Evolutionary conservation across 2,113 vertebrate species (phyloP).

Genomic region (pig (Sus scrofa)): DNA sequence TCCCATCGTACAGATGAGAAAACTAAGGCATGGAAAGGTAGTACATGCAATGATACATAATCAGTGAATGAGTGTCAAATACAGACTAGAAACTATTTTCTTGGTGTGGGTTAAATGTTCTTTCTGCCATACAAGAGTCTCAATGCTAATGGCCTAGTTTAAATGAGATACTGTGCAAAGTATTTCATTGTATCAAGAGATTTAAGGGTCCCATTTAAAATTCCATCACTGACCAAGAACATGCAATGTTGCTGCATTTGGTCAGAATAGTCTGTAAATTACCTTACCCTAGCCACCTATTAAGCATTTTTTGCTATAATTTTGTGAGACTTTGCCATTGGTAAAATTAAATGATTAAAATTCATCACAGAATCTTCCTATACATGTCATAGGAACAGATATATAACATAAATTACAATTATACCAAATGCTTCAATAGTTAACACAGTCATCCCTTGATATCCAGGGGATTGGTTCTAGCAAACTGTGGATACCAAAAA

Average conservation of each 20-base stretch:
- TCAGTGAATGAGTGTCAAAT: not conserved
- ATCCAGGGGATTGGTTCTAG: not conserved
- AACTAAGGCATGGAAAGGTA: slow-evolving; percentile 1
- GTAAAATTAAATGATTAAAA: slow-evolving; percentile 15
- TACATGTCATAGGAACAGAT: not conserved
- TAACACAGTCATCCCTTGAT: not conserved
- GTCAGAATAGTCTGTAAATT: not conserved
- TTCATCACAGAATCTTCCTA: not conserved
- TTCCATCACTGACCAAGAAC: not conserved
- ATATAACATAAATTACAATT: slow-evolving; percentile 11
- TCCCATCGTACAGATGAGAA: slow-evolving; percentile 45
- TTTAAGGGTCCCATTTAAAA: not conserved
- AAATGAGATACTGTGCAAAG: not conserved
- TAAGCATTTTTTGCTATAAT: slow-evolving; percentile 46
- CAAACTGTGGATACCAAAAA: not conserved
- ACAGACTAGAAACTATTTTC: not conserved
- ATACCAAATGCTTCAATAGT: not conserved
- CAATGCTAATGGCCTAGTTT: not conserved
- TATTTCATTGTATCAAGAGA: not conserved
- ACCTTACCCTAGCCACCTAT: not conserved
- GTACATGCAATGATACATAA: not conserved
- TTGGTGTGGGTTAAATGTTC: not conserved
- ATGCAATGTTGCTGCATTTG: not conserved
- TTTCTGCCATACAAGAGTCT: not conserved
- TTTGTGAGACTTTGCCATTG: not conserved